Conservation (phyloP, 2,113 vertebrate genomes). For the Ancistrus triradiatus region DNA sequence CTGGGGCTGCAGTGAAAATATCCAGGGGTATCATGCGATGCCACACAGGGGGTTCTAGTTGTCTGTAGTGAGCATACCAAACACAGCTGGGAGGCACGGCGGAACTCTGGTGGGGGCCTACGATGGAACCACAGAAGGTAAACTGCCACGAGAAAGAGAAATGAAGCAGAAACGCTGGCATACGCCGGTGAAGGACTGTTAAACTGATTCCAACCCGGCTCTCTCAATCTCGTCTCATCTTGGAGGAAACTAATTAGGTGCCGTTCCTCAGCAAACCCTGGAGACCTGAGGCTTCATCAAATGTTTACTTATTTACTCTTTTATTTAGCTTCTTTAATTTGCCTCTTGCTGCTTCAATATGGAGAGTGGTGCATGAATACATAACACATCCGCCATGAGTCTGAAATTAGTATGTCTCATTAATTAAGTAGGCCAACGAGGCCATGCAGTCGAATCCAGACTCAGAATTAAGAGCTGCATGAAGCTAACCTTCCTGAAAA, state of each 20-base stretch:
- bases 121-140: no score
- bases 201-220: constrained; percentile 2
- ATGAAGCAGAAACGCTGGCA: no score
- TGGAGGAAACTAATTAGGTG: constrained; percentile 39
- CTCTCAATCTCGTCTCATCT: constrained; percentile 39
- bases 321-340: constrained; percentile 44
- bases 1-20: no score
- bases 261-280: constrained; percentile 22
- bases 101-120: no score
- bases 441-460: constrained; percentile 19
- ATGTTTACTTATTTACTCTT: constrained; percentile 42
- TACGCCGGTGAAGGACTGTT: background rate
- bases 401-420: constrained; percentile 44
- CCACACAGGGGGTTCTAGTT: no score
- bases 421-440: constrained; percentile 48
- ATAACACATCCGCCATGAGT: constrained; percentile 35
- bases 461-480: constrained; percentile 1
- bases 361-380: constrained; percentile 39
- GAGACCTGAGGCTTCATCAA: constrained; percentile 28
- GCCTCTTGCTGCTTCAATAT: constrained; percentile 35
- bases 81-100: no score
- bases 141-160: background rate
- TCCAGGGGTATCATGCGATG: no score
- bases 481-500: constrained; percentile 8
- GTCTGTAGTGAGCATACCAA: no score